Percentiles rank a stretch among this genome's conserved stretches.
These are phyloP conservation scores for Drosophila atripex DNA, from an alignment of 2,888 invertebrate genomes.

Conservation along the genomic window DNA sequence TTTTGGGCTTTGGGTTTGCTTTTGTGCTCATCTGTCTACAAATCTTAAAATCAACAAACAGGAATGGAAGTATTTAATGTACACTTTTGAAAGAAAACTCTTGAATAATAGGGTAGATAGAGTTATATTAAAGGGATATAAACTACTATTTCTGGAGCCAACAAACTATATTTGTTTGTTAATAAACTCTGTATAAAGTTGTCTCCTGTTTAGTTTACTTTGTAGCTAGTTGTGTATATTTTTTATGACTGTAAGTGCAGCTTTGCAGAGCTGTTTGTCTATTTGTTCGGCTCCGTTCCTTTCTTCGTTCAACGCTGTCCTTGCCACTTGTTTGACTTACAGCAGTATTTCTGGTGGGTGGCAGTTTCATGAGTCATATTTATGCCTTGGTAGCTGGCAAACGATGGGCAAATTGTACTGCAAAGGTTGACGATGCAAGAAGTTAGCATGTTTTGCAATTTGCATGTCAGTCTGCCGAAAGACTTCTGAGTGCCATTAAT, in stretches of 20 bases:
- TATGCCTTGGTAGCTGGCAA: slow-evolving; percentile 49
- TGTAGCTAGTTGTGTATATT: slow-evolving; percentile 18
- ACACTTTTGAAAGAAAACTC: slow-evolving; percentile 16
- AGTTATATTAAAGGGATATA: background rate
- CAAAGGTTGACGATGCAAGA: slow-evolving; percentile 37
- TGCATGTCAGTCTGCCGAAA: slow-evolving; percentile 49
- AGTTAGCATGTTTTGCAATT: slow-evolving; percentile 54
- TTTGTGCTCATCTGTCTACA: slow-evolving; percentile 55
- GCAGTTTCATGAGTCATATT: slow-evolving; percentile 61
- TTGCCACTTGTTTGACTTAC: slow-evolving; percentile 48
- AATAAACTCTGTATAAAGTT: slow-evolving; percentile 2
- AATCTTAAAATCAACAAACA: slow-evolving; percentile 5
- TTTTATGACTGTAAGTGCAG: slow-evolving; percentile 24
- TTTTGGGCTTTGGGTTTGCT: slow-evolving; percentile 46
- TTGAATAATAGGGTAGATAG: too few relatives aligned
- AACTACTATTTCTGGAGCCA: background rate
- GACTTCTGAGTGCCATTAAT: slow-evolving; percentile 41
- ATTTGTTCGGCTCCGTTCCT: slow-evolving; percentile 28
- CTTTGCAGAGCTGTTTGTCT: slow-evolving; percentile 50
- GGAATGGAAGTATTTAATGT: slow-evolving; percentile 35
- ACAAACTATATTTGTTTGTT: background rate
- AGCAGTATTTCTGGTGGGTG: slow-evolving; percentile 7
- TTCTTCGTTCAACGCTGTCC: background rate
- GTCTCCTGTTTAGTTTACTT: slow-evolving; percentile 25
- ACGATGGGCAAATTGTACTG: slow-evolving; percentile 49